A percentile compares a stretch with the other conserved stretches of the same genome.
Conservation (phyloP, 92 coral and sea anemone species). For the Porites divaricata region DNA sequence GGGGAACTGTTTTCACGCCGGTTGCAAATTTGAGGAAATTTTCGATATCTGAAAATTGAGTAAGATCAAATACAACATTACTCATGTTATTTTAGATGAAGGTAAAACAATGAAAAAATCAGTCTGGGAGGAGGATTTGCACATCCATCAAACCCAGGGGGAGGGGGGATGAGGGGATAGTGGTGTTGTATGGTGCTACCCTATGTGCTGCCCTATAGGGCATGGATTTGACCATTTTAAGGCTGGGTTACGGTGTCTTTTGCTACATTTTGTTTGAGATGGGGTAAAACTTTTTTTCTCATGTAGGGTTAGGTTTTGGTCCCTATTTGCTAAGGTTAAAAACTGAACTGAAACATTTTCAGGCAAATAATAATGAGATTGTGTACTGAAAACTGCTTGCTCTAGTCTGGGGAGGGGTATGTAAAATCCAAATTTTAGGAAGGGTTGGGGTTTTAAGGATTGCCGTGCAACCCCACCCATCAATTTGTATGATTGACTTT, state of each 20-base stretch:
- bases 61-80: background rate
- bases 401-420: conserved; percentile 3
- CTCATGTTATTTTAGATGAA: background rate
- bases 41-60: background rate
- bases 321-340: background rate
- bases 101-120: background rate
- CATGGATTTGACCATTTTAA: background rate
- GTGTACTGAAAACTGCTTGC: background rate
- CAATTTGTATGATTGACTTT: conserved; percentile 36
- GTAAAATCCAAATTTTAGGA: no score
- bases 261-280: background rate
- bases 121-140: no score
- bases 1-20: conserved; percentile 5
- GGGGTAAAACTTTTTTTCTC: background rate
- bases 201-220: no score
- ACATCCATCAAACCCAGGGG: no score
- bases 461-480: conserved; percentile 21
- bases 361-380: background rate
- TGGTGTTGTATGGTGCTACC: no score
- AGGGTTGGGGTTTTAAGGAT: background rate
- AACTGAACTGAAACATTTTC: background rate
- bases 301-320: background rate
- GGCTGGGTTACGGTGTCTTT: background rate
- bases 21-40: no score
- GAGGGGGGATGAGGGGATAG: no score